A percentile compares a stretch with the other conserved stretches of the same genome.
These are phyloP conservation scores for Hirtodrosophila cameraria DNA, from an alignment of 2,888 invertebrate species.

Conservation along the genomic window DNA sequence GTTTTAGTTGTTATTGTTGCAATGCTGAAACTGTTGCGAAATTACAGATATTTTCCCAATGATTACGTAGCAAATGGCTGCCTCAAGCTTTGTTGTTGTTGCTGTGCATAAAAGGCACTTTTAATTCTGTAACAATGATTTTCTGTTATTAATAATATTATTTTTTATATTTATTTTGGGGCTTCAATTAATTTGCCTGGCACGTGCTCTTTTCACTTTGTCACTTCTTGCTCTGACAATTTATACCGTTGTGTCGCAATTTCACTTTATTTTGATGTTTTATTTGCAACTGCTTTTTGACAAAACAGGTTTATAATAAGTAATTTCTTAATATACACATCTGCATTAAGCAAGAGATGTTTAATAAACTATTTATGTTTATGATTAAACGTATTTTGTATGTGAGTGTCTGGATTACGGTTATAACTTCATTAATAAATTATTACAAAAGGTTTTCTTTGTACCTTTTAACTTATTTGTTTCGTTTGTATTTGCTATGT, in stretches of 20 bases:
- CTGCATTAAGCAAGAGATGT: constrained; percentile 26
- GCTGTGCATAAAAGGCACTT: constrained; percentile 36
- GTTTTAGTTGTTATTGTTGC: constrained; percentile 52
- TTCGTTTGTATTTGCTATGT: constrained; percentile 22
- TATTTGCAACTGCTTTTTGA: not conserved
- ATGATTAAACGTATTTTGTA: constrained; percentile 11
- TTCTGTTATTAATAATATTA: constrained; percentile 62
- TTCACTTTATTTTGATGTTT: constrained; percentile 31
- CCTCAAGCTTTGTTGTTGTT: constrained; percentile 29
- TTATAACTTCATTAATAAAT: constrained; percentile 24
- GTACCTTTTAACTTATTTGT: constrained; percentile 36
- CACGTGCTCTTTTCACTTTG: constrained; percentile 65
- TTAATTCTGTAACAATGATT: constrained; percentile 67
- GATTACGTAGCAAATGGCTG: constrained; percentile 68
- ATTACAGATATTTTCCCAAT: constrained; percentile 74
- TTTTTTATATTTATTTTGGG: constrained; percentile 49
- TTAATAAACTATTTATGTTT: constrained; percentile 10
- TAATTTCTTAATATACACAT: constrained; percentile 40
- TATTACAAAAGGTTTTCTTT: constrained; percentile 36
- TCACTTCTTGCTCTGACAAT: constrained; percentile 32
- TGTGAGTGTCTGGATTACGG: constrained; percentile 11
- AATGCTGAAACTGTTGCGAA: constrained; percentile 76
- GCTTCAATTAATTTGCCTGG: constrained; percentile 15
- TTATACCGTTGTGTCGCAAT: constrained; percentile 19
- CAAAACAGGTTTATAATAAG: constrained; percentile 55